Conservation (phyloP, 2,113 vertebrate genomes). For the Phocoena phocoena region DNA sequence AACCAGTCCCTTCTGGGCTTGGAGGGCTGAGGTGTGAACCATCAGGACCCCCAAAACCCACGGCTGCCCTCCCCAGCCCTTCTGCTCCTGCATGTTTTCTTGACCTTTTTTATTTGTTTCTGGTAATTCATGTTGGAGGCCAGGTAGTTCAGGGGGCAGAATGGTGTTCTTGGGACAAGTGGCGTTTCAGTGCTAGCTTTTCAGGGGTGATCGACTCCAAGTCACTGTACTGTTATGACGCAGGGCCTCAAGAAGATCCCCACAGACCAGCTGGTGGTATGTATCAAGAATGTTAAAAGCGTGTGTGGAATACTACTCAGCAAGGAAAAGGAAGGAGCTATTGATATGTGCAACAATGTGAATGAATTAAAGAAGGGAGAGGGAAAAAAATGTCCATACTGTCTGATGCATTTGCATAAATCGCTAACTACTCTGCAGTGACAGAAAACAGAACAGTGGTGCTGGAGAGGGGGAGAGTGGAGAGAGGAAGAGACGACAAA, state of each 20-base stretch:
- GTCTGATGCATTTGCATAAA: neutral
- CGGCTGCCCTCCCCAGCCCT: neutral
- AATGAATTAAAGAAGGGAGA: neutral
- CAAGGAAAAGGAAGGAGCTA: neutral
- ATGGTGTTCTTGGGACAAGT: neutral
- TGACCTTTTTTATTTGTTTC: neutral
- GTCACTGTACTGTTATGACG: neutral
- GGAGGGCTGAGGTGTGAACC: neutral
- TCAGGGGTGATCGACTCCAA: neutral
- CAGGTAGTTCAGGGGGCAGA: neutral
- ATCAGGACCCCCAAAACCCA: accelerated
- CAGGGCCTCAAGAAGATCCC: neutral
- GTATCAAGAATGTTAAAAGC: neutral
- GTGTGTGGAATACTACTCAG: neutral
- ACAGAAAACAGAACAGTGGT: neutral
- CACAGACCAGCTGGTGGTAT: neutral
- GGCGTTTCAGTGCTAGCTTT: neutral
- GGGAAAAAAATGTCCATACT: neutral
- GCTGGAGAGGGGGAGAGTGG: accelerated
- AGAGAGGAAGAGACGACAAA: neutral
- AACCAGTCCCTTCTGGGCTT: neutral
- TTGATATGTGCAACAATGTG: neutral
- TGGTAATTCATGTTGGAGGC: neutral
- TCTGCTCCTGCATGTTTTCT: neutral
- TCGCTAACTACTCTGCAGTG: neutral